Percentiles rank a stretch among this genome's conserved stretches.
These are phyloP conservation scores for Carposina sasakii DNA, from an alignment of 1,140 invertebrate genomes.

Conservation along the genomic window DNA sequence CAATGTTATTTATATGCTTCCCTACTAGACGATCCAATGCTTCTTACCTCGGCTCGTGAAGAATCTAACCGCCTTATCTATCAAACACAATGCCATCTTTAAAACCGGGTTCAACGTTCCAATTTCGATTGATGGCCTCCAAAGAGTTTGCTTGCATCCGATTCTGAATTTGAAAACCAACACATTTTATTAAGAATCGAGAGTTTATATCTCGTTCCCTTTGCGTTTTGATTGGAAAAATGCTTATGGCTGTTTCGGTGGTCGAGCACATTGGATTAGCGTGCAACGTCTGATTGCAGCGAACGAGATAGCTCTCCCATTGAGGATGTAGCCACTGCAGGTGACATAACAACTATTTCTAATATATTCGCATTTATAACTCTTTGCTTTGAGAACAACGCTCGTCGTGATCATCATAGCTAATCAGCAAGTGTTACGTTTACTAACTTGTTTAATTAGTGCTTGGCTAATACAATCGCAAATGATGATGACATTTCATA, in stretches of 20 bases:
- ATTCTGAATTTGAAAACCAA: slow-evolving; percentile 32
- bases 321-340: too few relatives aligned
- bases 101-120: background rate
- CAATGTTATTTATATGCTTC: slow-evolving; percentile 63
- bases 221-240: slow-evolving; percentile 58
- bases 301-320: too few relatives aligned
- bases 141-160: slow-evolving; percentile 6
- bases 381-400: too few relatives aligned
- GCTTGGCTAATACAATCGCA: too few relatives aligned
- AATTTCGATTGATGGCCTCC: background rate
- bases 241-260: slow-evolving; percentile 46
- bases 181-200: slow-evolving; percentile 61
- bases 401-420: too few relatives aligned
- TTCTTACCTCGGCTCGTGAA: slow-evolving; percentile 18
- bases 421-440: too few relatives aligned
- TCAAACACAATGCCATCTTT: slow-evolving; percentile 14
- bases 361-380: too few relatives aligned
- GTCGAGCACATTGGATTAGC: slow-evolving; percentile 35
- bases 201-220: slow-evolving; percentile 44
- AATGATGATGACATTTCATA: too few relatives aligned
- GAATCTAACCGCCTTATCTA: slow-evolving; percentile 12
- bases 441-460: too few relatives aligned
- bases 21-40: slow-evolving; percentile 45
- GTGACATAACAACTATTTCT: too few relatives aligned
- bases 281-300: too few relatives aligned